These are phyloP conservation scores for Phocoena phocoena DNA, from an alignment of 2,113 vertebrate species.

Conservation along the genomic window DNA sequence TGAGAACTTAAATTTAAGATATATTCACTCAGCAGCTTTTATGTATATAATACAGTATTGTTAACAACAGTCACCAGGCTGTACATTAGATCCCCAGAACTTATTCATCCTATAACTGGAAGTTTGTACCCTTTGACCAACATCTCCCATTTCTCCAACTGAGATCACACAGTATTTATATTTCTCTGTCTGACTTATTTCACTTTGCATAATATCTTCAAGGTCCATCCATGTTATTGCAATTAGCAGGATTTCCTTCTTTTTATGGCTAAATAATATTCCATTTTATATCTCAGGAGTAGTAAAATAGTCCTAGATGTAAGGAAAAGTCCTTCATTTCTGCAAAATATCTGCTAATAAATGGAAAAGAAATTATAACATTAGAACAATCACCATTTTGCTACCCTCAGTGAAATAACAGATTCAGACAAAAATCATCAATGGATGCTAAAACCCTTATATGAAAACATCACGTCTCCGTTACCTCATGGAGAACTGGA, in stretches of 20 bases:
- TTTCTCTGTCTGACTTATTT: background rate
- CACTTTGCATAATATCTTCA: background rate
- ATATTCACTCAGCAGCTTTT: background rate
- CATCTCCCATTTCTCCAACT: background rate
- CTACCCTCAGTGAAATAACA: constrained; percentile 4
- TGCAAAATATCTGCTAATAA: constrained; percentile 12
- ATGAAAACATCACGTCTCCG: background rate
- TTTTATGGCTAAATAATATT: background rate
- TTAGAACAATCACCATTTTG: constrained; percentile 31
- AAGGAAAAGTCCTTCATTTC: constrained; percentile 1
- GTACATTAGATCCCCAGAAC: background rate
- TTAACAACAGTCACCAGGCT: background rate
- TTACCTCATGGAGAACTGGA: background rate
- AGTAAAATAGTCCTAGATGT: constrained; percentile 10
- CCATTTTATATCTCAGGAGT: background rate
- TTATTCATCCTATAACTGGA: background rate
- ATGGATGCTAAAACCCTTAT: background rate
- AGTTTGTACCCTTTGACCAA: background rate
- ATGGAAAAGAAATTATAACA: constrained; percentile 21
- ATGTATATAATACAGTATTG: background rate
- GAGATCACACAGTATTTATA: background rate
- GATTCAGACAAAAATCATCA: background rate
- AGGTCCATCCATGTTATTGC: background rate
- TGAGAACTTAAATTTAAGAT: background rate
- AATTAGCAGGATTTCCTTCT: background rate